phyloP scores from a whole-genome alignment of 1,140 invertebrate genomes.

The Drosophila albomicans region DNA sequence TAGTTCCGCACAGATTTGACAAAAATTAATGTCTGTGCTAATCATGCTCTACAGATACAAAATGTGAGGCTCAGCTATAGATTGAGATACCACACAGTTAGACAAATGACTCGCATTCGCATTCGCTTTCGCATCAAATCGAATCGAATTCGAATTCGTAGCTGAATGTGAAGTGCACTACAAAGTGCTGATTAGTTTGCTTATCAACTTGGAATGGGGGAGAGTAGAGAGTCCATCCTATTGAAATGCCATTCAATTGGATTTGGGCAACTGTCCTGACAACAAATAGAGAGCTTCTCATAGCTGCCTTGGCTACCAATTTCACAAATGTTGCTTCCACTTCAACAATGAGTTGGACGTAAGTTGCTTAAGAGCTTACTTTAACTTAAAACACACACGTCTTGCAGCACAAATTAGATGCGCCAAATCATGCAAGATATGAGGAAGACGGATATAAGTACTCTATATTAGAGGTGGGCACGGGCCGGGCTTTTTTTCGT shows the following conservation, averaged over 20 bases:
- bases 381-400: slow-evolving; percentile 8
- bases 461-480: too few relatives aligned
- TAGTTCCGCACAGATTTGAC: slow-evolving; percentile 80
- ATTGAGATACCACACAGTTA: slow-evolving; percentile 9
- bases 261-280: slow-evolving; percentile 27
- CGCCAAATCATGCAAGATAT: not conserved
- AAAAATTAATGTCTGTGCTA: slow-evolving; percentile 75
- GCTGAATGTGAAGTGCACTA: slow-evolving; percentile 32
- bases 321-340: not conserved
- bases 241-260: slow-evolving; percentile 27
- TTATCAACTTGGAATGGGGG: slow-evolving; percentile 13
- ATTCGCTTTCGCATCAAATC: slow-evolving; percentile 5
- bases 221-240: too few relatives aligned
- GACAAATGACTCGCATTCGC: slow-evolving; percentile 52
- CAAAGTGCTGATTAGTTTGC: slow-evolving; percentile 67
- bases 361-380: slow-evolving; percentile 19
- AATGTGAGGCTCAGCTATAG: slow-evolving; percentile 10
- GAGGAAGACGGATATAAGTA: too few relatives aligned
- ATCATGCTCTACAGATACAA: slow-evolving; percentile 47
- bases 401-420: not conserved
- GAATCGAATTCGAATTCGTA: not conserved
- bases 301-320: slow-evolving; percentile 7
- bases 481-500: too few relatives aligned
- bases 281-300: not conserved
- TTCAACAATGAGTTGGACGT: not conserved